Evolutionary conservation across 2,113 vertebrate genomes (phyloP).

Genomic region (Theropithecus gelada): DNA sequence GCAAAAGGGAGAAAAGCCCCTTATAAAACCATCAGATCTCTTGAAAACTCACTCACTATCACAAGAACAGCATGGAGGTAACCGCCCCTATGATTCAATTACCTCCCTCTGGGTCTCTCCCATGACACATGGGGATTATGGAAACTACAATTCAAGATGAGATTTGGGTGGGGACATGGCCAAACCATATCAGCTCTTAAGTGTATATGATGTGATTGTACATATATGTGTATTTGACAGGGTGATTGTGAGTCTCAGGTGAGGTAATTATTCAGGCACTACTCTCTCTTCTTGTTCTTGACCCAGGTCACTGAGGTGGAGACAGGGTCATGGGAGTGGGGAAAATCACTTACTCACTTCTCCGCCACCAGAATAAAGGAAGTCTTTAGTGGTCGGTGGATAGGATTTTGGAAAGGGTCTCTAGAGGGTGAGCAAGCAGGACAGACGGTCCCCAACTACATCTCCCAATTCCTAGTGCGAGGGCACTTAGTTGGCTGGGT

Average conservation of each 20-base stretch:
- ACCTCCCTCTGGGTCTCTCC: no score
- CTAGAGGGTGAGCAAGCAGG: not conserved
- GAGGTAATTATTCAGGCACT: not conserved
- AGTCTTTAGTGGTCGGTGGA: not conserved
- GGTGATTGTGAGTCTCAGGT: not conserved
- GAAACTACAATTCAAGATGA: no score
- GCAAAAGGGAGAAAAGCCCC: no score
- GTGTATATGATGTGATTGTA: not conserved
- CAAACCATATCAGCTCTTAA: conserved; percentile 61
- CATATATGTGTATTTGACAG: not conserved
- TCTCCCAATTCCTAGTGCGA: not conserved
- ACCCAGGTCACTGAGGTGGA: not conserved
- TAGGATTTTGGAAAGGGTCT: not conserved
- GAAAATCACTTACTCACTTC: not conserved
- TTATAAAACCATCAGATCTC: no score
- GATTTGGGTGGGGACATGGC: no score
- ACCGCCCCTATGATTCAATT: no score
- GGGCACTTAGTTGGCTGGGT: not conserved
- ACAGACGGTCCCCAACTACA: not conserved
- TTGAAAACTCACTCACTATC: no score
- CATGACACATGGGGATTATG: no score
- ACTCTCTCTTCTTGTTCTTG: not conserved
- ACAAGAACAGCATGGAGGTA: no score
- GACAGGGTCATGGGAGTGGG: not conserved
- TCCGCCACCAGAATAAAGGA: conserved; percentile 11